Evolutionary conservation across 2,888 invertebrate genomes (phyloP), one percentile per base, ranked within the genome.

Genomic region (Aphodius granarius): DNA sequence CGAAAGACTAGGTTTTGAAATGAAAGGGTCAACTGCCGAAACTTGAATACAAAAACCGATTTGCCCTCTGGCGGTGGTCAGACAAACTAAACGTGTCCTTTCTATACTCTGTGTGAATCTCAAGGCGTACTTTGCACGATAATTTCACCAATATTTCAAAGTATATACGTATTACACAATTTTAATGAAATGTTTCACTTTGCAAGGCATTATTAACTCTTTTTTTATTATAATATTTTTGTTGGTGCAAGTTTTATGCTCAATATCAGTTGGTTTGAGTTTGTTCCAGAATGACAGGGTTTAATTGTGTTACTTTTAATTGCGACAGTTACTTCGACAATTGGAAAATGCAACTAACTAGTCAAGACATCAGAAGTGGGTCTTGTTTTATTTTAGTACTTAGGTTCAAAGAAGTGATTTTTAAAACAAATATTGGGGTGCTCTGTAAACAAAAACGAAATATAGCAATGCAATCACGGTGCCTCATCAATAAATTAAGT

Each of bases 311-410:
- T n/a, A n/a, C n/a, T n/a, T n/a, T n/a, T n/a, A n/a, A n/a, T n/a
- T n/a, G n/a, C n/a, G n/a, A n/a, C n/a, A 43, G 43, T 43, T 43
- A 43, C 43, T 43, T 43, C 13, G 43, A 13, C 43, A 43, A 3
- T 13, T 9, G 13, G 13, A 43, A 43, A 43, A 43, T 9, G 9
- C 6, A 43, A 43, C 4, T 73, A 73, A 76, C 78, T 78, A 78
- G 78, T 78, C 78, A 78, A 63, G 73, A 75, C 76, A 76, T 76
- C 75, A 19, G 6, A 0, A 13, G 6, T 18, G 19, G 65, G 77
- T 65, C 75, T 74, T 17, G 72, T 72, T 75, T 73, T 74, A 21
- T 71, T 74, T 76, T 78, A 76, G 77, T 78, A 78, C 77, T 76
- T 79, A 76, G 77, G 73, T 18, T 6, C 65, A 16, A 65, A 13